Conservation (phyloP, 2,888 invertebrate genomes). For the Tachina fera region DNA sequence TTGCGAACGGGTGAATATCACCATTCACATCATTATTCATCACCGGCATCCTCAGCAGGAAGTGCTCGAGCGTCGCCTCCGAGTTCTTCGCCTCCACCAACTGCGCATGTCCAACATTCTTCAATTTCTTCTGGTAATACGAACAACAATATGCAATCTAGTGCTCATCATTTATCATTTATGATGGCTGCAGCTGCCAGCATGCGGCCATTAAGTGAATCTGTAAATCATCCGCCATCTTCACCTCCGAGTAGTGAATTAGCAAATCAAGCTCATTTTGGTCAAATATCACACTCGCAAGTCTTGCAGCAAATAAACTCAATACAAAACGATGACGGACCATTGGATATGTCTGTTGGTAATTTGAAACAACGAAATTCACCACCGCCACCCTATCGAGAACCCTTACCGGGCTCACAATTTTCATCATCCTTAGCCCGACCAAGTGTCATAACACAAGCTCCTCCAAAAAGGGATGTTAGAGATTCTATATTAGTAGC, state of each 20-base stretch:
- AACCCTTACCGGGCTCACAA: conserved; percentile 80
- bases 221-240: conserved; percentile 75
- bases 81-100: conserved; percentile 66
- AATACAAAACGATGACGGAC: conserved; percentile 76
- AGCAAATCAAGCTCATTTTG: conserved; percentile 55
- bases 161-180: conserved; percentile 72
- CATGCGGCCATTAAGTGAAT: conserved; percentile 75
- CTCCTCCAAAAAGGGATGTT: conserved; percentile 82
- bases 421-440: conserved; percentile 79
- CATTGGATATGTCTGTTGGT: conserved; percentile 82
- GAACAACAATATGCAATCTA: conserved; percentile 49
- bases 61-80: conserved; percentile 54
- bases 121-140: conserved; percentile 46
- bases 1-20: conserved; percentile 83
- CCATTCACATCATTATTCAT: conserved; percentile 49
- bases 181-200: conserved; percentile 72
- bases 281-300: conserved; percentile 64
- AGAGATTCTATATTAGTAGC: conserved; percentile 76
- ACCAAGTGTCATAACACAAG: conserved; percentile 87
- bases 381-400: conserved; percentile 82
- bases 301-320: conserved; percentile 48
- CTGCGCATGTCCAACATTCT: conserved; percentile 62
- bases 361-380: conserved; percentile 79
- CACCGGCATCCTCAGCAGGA: conserved; percentile 37
- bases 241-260: conserved; percentile 54